Base-by-base conservation (phyloP, 2,888 invertebrate genomes). In the Panorpa germanica region DNA sequence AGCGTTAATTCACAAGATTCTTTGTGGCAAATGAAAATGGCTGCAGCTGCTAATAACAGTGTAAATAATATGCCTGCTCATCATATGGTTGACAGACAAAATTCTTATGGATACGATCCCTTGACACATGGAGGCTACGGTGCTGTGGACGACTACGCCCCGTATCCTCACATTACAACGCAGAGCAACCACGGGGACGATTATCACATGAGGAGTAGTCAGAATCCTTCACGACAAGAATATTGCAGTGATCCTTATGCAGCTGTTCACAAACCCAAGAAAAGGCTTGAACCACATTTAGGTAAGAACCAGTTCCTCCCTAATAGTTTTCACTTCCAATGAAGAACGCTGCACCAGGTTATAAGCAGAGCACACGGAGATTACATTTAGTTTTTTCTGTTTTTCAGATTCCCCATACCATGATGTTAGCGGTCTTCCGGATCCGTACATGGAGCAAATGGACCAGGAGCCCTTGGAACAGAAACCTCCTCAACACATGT, bases 1-100 rank as follows among this genome's bases (percentile, higher is more conserved):
- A 86, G 86, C 44, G 86, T 88, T 34, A 86, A 90, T 59, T 88
- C 86, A 4, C 88, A 88, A 54, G 86, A 88, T 53, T 88, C 88
- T 21, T 57, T 90, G 45, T 86, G 90, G 88, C 86, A 86, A 57
- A 77, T 86, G 68, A 88, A 88, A 57, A 78, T 78, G 68, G 78
- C 77, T 2, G 78, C 76, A n/a, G 67, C 64, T 3, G 63, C 66
- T 8, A 73, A 70, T 43, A 68, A 68, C 40, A 70, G 70, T 30
- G 70, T 68, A 31, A 70, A 68, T 46, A 56, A 62, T 36, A 48
- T 63, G 37, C 62, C 62, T 34, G 60, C 65, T 34, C 62, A 63
- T 39, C 59, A 65, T 46, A 64, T 66, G 44, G 60, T 70, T 34
- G 73, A 73, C 41, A 57, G 70, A 31, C 71, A 70, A 47, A 67